Evolutionary conservation across 2,888 invertebrate species (phyloP).

Genomic region (Plagodis pulveraria): DNA sequence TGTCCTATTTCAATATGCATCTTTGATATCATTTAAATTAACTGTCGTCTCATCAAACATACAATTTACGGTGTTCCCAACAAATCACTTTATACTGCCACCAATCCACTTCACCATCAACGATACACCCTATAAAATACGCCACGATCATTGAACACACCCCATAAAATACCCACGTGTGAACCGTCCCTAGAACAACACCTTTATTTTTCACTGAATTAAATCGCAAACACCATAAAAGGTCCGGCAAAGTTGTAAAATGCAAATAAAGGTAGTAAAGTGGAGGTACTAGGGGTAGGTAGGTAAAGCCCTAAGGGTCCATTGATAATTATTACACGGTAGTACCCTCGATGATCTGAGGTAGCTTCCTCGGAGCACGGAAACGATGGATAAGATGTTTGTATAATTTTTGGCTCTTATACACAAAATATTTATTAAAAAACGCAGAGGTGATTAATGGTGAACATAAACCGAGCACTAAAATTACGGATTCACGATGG

Average conservation of each 20-base stretch:
- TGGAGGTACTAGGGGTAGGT: constrained; percentile 34
- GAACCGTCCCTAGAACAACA: constrained; percentile 34
- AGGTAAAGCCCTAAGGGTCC: constrained; percentile 67
- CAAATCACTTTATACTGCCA: constrained; percentile 11
- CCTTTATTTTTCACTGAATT: constrained; percentile 57
- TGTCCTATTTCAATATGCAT: too few relatives aligned
- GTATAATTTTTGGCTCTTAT: too few relatives aligned
- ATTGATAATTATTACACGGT: constrained; percentile 83
- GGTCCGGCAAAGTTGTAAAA: constrained; percentile 61
- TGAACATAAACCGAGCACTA: background rate
- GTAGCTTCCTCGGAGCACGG: constrained; percentile 1
- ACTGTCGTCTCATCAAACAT: constrained; percentile 1
- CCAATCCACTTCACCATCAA: constrained; percentile 11
- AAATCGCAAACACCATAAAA: constrained; percentile 56
- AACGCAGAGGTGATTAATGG: too few relatives aligned
- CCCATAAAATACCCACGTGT: constrained; percentile 36
- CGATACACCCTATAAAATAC: constrained; percentile 26
- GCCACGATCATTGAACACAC: constrained; percentile 15
- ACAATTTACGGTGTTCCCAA: constrained; percentile 7
- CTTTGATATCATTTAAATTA: background rate
- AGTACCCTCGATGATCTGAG: constrained; percentile 36
- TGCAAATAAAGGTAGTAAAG: constrained; percentile 61
- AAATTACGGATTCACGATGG: too few relatives aligned
- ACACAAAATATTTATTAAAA: too few relatives aligned
- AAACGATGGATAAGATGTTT: constrained; percentile 8